phyloP scores from a whole-genome alignment of 2,888 invertebrate species.

The Ephialtes manifestator region DNA sequence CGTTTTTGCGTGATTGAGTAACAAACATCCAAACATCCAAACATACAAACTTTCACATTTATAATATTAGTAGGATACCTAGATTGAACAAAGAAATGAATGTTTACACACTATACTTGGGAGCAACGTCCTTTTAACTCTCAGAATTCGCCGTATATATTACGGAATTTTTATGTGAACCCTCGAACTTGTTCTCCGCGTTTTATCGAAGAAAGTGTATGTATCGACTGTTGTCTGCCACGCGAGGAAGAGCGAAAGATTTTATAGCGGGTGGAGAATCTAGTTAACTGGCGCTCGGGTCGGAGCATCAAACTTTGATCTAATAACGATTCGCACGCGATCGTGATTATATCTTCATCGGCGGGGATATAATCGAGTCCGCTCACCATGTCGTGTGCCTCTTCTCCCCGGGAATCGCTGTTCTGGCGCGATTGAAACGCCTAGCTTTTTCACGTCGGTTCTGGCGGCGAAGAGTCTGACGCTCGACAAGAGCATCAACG shows the following conservation, averaged over 20 bases:
- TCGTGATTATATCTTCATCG: constrained; percentile 82
- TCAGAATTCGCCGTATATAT: not conserved
- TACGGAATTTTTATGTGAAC: not conserved
- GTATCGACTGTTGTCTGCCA: not conserved
- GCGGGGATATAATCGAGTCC: constrained; percentile 58
- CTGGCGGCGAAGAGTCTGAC: constrained; percentile 58
- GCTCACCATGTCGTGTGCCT: constrained; percentile 54
- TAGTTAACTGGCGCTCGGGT: constrained; percentile 77
- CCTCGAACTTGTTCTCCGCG: not conserved
- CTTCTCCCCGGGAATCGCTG: constrained; percentile 23
- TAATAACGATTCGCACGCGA: constrained; percentile 83
- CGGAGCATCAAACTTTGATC: constrained; percentile 80
- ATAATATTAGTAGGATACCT: too few species aligned
- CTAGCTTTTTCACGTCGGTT: constrained; percentile 64
- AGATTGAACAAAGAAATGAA: too few species aligned
- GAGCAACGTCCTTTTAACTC: not conserved
- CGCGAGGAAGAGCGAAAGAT: constrained; percentile 29
- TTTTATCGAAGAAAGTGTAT: not conserved
- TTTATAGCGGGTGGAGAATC: constrained; percentile 70
- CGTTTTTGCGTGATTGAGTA: too few species aligned
- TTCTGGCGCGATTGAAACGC: constrained; percentile 68
- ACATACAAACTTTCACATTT: too few species aligned
- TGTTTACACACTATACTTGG: not conserved
- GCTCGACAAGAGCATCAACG: constrained; percentile 60
- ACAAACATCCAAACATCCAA: too few species aligned